phyloP scores from a whole-genome alignment of 2,888 invertebrate species.

The Andrena minutula region DNA sequence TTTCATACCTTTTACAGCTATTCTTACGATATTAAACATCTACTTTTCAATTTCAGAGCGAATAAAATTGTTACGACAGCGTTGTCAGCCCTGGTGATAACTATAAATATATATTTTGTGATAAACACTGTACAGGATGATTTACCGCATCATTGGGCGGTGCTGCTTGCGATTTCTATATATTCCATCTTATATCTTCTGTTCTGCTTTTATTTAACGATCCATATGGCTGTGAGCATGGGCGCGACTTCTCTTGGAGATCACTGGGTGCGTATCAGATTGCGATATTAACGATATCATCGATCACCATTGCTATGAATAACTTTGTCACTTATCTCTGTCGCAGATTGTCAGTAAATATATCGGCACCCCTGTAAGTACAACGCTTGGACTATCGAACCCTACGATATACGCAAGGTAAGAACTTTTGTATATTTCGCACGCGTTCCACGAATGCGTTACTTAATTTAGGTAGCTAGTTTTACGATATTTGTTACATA shows the following conservation, averaged over 20 bases:
- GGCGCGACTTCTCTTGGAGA: constrained; percentile 86
- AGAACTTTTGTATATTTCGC: constrained; percentile 61
- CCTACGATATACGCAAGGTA: constrained; percentile 88
- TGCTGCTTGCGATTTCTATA: constrained; percentile 85
- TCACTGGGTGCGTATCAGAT: constrained; percentile 84
- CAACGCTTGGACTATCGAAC: constrained; percentile 86
- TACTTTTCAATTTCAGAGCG: constrained; percentile 85
- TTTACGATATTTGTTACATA: constrained; percentile 9
- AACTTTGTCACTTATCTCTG: constrained; percentile 61
- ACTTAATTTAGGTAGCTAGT: not conserved
- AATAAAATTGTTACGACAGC: constrained; percentile 90
- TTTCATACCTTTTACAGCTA: not conserved
- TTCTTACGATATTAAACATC: not conserved
- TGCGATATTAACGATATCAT: not conserved
- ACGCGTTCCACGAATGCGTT: not conserved
- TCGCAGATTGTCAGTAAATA: constrained; percentile 87
- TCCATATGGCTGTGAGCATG: constrained; percentile 90
- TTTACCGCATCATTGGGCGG: constrained; percentile 84
- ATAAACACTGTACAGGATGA: constrained; percentile 86
- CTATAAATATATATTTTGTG: constrained; percentile 93
- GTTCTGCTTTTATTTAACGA: constrained; percentile 91
- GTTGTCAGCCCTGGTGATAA: constrained; percentile 90
- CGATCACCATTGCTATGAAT: not conserved
- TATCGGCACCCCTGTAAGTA: constrained; percentile 86
- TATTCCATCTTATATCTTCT: constrained; percentile 89